Conservation (phyloP, 2,797 vertebrate genomes). For the Zenarchopterus dispar region DNA sequence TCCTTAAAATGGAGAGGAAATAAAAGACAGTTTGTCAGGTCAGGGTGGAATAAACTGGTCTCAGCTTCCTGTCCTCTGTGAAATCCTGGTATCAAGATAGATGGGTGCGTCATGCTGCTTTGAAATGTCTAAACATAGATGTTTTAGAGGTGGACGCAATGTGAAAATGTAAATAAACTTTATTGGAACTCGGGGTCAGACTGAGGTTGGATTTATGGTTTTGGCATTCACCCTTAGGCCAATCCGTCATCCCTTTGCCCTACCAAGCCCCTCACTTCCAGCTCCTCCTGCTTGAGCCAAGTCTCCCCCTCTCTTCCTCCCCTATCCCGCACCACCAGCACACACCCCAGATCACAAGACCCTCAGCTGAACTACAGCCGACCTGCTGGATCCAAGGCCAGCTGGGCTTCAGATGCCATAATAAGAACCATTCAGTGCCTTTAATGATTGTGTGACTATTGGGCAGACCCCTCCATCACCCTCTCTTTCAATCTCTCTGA, state of each 20-base stretch:
- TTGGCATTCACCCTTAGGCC: slow-evolving; percentile 84
- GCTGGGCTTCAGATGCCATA: slow-evolving; percentile 88
- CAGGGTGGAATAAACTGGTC: slow-evolving; percentile 64
- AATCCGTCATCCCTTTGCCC: slow-evolving; percentile 86
- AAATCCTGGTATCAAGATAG: slow-evolving; percentile 62
- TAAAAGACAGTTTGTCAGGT: slow-evolving; percentile 63
- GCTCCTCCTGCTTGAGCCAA: slow-evolving; percentile 65
- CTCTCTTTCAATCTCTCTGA: slow-evolving; percentile 18
- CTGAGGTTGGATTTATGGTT: slow-evolving; percentile 86
- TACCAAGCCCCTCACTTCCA: slow-evolving; percentile 42
- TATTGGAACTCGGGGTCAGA: slow-evolving; percentile 84
- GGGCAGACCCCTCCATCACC: slow-evolving; percentile 23
- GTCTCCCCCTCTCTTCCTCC: slow-evolving; percentile 71
- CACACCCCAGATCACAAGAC: slow-evolving; percentile 85
- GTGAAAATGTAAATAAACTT: slow-evolving; percentile 91
- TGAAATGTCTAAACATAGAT: slow-evolving; percentile 82
- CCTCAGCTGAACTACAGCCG: slow-evolving; percentile 92
- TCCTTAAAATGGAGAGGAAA: slow-evolving; percentile 49
- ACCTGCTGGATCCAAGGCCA: slow-evolving; percentile 90
- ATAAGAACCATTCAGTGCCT: slow-evolving; percentile 87
- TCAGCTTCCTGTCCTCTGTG: slow-evolving; percentile 51
- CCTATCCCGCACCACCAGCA: slow-evolving; percentile 60
- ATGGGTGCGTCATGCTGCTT: slow-evolving; percentile 65
- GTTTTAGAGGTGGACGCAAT: slow-evolving; percentile 80
- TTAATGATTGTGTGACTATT: slow-evolving; percentile 74